Base-by-base conservation (phyloP, 2,888 invertebrate genomes). In the Erpobdella octoculata region DNA sequence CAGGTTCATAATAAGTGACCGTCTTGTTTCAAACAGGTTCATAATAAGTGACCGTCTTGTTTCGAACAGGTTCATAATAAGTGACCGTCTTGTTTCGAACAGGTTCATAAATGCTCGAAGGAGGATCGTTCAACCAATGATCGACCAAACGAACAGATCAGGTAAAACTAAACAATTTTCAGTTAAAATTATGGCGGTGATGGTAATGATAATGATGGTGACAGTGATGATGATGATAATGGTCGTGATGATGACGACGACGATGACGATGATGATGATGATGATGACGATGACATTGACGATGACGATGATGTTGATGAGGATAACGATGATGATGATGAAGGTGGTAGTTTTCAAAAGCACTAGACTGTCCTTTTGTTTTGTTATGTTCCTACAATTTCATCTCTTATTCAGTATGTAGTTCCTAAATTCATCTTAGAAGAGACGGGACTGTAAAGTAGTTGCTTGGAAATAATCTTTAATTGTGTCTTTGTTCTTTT, bases 81-180 rank as follows among this genome's bases (percentile, higher is more conserved):
- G 9, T 41, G 6, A 28, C 18, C 53, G 28, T 6, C 18, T 53
- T 28, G 28, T 6, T 53, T 1, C 53, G 12, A 8, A 31, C 81
- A 98, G 97, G 97, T 98, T 97, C 87, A 98, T 98, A 87, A 98
- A 98, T 86, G 97, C 97, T 85, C 90, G 97, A 86, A 91, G 97
- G 87, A 91, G 97, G 88, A 98, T 98, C 87, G 97, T 98, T 79
- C 97, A 98, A 86, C 97, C 97, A 77, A 97, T 98, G 97, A 98
- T 98, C 85, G 97, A 98, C 88, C 97, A 97, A 88, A 95, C 94
- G 85, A 98, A 97, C 88, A 89, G 97, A 89, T 95, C 96, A 88
- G 96, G 96, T 91, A 25, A 33, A 15, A 21, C 46, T 28, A 4
- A 53, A 12, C 2, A 31, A 33, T 18, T 15, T 36, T n/a, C 37